Evolutionary conservation across 92 coral and sea anemone species (phyloP).

Genomic region (Epizoanthus fatuus): DNA sequence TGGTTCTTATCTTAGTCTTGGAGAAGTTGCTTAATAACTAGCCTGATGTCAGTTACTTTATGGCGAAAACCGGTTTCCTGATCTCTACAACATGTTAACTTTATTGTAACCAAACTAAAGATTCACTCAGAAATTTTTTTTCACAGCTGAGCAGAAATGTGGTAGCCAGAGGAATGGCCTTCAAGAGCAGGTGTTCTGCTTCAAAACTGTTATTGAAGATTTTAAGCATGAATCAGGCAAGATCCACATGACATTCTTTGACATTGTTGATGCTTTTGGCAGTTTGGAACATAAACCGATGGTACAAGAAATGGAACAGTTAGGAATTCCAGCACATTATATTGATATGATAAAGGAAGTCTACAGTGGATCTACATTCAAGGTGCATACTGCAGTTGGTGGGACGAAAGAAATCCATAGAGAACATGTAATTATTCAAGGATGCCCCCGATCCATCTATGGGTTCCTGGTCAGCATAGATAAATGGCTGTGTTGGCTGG

Average conservation of each 20-base stretch:
- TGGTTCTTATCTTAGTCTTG: too few species aligned
- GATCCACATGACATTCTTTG: not conserved
- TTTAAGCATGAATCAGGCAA: not conserved
- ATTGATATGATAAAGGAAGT: not conserved
- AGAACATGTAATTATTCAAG: not conserved
- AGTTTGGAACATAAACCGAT: constrained; percentile 3
- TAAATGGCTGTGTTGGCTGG: not conserved
- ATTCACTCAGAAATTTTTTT: not conserved
- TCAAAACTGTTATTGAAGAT: constrained; percentile 1
- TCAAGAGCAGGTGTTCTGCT: constrained; percentile 11
- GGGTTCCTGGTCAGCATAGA: not conserved
- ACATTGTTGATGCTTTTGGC: constrained; percentile 5
- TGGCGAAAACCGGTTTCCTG: too few species aligned
- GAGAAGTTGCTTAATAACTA: too few species aligned
- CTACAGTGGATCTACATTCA: not conserved
- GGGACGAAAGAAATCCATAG: not conserved
- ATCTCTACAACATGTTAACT: too few species aligned
- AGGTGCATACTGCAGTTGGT: not conserved
- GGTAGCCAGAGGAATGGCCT: not conserved
- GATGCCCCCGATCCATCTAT: not conserved
- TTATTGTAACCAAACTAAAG: too few species aligned
- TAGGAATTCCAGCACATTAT: not conserved
- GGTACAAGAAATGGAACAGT: not conserved
- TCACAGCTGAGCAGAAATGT: not conserved
- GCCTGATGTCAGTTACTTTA: too few species aligned